Evolutionary conservation across 2,888 invertebrate species (phyloP).

Genomic region (Thymelicus acteon): DNA sequence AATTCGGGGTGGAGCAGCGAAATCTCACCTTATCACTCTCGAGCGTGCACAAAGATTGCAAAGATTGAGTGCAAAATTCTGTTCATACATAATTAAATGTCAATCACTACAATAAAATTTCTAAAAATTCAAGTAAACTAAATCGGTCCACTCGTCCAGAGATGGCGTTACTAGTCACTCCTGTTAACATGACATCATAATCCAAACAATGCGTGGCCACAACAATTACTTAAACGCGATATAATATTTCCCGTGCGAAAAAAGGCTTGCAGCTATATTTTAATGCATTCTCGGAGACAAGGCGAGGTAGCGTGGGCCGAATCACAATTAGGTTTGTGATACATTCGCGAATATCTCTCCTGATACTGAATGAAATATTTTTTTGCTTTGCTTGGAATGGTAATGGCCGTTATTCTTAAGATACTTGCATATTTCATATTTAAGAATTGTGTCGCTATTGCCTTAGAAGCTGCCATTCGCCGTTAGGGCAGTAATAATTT

Average conservation of each 20-base stretch:
- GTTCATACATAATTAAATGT: too few relatives aligned
- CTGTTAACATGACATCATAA: conserved; percentile 54
- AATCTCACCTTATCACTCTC: too few relatives aligned
- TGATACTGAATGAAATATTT: conserved; percentile 52
- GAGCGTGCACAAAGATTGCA: too few relatives aligned
- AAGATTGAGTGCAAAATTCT: too few relatives aligned
- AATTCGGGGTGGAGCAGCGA: too few relatives aligned
- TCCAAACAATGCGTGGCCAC: conserved; percentile 49
- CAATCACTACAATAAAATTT: too few relatives aligned
- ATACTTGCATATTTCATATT: conserved; percentile 21
- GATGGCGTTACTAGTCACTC: conserved; percentile 57
- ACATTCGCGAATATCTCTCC: conserved; percentile 59
- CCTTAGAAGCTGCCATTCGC: neutral
- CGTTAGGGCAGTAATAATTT: neutral
- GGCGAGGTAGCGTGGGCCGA: conserved; percentile 64
- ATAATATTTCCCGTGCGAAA: conserved; percentile 68
- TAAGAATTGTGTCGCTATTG: conserved; percentile 11
- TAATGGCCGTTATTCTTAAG: conserved; percentile 33
- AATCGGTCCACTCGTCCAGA: conserved; percentile 56
- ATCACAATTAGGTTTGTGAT: conserved; percentile 65
- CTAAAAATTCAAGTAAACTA: neutral
- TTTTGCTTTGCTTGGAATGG: conserved; percentile 33
- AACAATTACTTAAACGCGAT: conserved; percentile 61
- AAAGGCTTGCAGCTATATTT: conserved; percentile 67
- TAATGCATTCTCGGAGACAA: conserved; percentile 70